Conservation (phyloP, 2,113 vertebrate species). For the Channa maculata region DNA sequence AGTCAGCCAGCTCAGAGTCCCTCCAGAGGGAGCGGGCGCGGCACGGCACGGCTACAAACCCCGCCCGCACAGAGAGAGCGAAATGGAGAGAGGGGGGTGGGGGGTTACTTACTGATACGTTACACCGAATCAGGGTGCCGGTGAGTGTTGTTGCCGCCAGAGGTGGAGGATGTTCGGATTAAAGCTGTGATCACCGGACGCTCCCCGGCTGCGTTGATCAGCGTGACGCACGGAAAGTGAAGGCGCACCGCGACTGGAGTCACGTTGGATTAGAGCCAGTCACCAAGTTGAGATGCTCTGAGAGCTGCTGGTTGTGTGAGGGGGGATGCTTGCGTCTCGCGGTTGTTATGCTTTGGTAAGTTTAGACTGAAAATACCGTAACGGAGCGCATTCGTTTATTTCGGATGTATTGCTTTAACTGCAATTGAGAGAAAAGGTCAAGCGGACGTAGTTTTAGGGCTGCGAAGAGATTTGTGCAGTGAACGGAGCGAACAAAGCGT, state of each 20-base stretch:
- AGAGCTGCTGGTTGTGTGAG: constrained; percentile 16
- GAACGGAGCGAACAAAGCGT: constrained; percentile 45
- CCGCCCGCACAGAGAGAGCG: constrained; percentile 57
- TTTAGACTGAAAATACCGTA: constrained; percentile 41
- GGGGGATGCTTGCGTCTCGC: constrained; percentile 54
- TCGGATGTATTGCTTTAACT: constrained; percentile 32
- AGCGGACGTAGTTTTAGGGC: constrained; percentile 26
- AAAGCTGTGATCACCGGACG: constrained; percentile 44
- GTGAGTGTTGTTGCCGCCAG: constrained; percentile 57
- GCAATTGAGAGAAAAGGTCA: constrained; percentile 25
- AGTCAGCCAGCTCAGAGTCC: constrained; percentile 55
- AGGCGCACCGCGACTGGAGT: constrained; percentile 38
- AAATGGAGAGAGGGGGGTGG: constrained; percentile 10
- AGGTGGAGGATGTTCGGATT: constrained; percentile 56
- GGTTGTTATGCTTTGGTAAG: constrained; percentile 25
- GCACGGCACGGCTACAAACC: constrained; percentile 48
- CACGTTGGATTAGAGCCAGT: constrained; percentile 58
- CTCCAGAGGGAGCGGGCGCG: constrained; percentile 44
- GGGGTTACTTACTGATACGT: constrained; percentile 27
- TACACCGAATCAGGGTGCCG: constrained; percentile 53
- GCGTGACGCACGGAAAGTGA: constrained; percentile 49
- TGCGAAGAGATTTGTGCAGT: constrained; percentile 21
- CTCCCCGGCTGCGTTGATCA: constrained; percentile 37
- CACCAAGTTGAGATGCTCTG: constrained; percentile 62
- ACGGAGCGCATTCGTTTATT: neutral